Evolutionary conservation across 2,888 invertebrate genomes (phyloP).

Genomic region (Tetropium fuscum): DNA sequence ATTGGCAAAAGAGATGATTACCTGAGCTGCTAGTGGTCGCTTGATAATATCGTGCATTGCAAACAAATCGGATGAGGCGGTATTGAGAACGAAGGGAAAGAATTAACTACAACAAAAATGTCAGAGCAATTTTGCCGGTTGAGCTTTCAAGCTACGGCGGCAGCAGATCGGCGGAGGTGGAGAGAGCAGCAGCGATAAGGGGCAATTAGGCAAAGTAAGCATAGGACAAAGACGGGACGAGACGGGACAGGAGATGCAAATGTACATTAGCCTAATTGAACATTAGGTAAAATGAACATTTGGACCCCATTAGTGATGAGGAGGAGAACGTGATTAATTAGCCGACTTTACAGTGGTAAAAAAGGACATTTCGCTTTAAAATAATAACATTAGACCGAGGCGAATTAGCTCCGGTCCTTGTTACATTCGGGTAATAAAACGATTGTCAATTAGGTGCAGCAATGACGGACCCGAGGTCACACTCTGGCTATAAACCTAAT

Average conservation of each 20-base stretch:
- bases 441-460: slow-evolving; percentile 30
- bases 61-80: too few species aligned
- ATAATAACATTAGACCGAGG: slow-evolving; percentile 50
- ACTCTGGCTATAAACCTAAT: slow-evolving; percentile 22
- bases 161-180: slow-evolving; percentile 40
- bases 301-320: slow-evolving; percentile 66
- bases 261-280: slow-evolving; percentile 69
- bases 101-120: background rate
- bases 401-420: slow-evolving; percentile 13
- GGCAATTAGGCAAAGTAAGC: slow-evolving; percentile 65
- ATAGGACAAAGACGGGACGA: slow-evolving; percentile 57
- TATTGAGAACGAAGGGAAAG: slow-evolving; percentile 41
- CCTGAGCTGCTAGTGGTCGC: too few species aligned
- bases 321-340: slow-evolving; percentile 65
- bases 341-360: slow-evolving; percentile 56
- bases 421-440: slow-evolving; percentile 27
- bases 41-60: too few species aligned
- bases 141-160: slow-evolving; percentile 2
- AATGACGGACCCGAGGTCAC: slow-evolving; percentile 18
- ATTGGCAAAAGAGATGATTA: too few species aligned
- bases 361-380: slow-evolving; percentile 55
- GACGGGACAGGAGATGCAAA: slow-evolving; percentile 64
- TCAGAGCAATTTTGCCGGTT: background rate
- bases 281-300: slow-evolving; percentile 68
- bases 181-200: slow-evolving; percentile 50